phyloP scores from a whole-genome alignment of 1,140 invertebrate species.

The Bemisia tabaci region DNA sequence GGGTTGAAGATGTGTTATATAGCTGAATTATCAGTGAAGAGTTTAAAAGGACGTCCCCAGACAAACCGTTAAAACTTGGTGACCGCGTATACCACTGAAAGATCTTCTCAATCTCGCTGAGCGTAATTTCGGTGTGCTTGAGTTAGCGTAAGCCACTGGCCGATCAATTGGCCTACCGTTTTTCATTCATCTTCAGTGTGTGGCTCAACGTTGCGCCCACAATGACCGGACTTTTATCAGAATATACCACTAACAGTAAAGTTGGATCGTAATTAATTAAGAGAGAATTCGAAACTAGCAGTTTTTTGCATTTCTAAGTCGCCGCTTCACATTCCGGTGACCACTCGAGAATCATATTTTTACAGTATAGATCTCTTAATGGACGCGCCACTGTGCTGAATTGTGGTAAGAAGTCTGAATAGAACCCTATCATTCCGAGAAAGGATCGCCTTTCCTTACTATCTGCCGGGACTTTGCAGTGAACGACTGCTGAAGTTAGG shows the following conservation, averaged over 20 bases:
- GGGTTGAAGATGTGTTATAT: not conserved
- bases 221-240: slow-evolving; percentile 35
- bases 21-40: not conserved
- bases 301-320: slow-evolving; percentile 24
- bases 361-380: slow-evolving; percentile 23
- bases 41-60: not conserved
- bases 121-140: not conserved
- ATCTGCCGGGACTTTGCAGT: too few relatives aligned
- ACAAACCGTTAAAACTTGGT: not conserved
- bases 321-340: slow-evolving; percentile 15
- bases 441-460: too few relatives aligned
- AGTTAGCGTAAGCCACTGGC: not conserved
- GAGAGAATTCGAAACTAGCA: too few relatives aligned
- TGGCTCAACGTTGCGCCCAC: slow-evolving; percentile 36
- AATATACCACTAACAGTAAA: slow-evolving; percentile 29
- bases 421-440: too few relatives aligned
- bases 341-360: slow-evolving; percentile 15
- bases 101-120: not conserved
- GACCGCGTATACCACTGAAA: not conserved
- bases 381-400: slow-evolving; percentile 25
- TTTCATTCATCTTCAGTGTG: slow-evolving; percentile 16
- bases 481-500: too few relatives aligned
- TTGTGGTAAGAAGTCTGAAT: too few relatives aligned
- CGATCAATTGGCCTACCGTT: slow-evolving; percentile 19
- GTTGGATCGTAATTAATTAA: slow-evolving; percentile 29